Evolutionary conservation across 2,888 invertebrate species (phyloP).

Genomic region (Troides helena): DNA sequence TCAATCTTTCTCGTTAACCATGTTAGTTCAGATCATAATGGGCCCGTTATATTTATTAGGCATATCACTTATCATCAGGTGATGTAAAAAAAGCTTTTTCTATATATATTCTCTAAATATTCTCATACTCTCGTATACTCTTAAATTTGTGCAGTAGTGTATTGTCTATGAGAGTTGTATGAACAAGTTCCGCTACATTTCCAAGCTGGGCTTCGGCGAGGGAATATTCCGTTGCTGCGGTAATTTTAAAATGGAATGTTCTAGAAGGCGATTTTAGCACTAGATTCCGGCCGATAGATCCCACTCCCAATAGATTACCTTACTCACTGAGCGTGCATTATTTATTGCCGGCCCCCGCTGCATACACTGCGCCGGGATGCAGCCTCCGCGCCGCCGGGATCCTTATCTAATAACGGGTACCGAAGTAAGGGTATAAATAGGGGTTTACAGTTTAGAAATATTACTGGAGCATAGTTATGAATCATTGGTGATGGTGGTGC

Average conservation of each 20-base stretch:
- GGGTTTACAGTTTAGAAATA: slow-evolving; percentile 14
- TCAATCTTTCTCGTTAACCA: too few relatives aligned
- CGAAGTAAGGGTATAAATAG: slow-evolving; percentile 14
- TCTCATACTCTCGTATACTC: too few relatives aligned
- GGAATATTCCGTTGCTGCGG: not conserved
- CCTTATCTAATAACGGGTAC: slow-evolving; percentile 19
- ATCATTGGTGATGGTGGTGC: too few relatives aligned
- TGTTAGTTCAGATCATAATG: too few relatives aligned
- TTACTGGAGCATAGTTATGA: too few relatives aligned
- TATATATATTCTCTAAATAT: too few relatives aligned
- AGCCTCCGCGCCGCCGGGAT: slow-evolving; percentile 14
- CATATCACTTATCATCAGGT: too few relatives aligned
- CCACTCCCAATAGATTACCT: slow-evolving; percentile 24
- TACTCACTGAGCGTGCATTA: slow-evolving; percentile 22
- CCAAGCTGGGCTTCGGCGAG: not conserved
- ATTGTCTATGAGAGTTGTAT: not conserved
- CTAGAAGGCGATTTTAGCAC: slow-evolving; percentile 16
- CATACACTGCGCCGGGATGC: slow-evolving; percentile 18
- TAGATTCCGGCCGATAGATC: slow-evolving; percentile 23
- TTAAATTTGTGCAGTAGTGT: too few relatives aligned
- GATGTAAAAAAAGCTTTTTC: too few relatives aligned
- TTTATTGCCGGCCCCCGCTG: slow-evolving; percentile 13
- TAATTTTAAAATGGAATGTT: slow-evolving; percentile 4
- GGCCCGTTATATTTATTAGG: too few relatives aligned
- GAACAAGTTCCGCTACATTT: not conserved